Conservation (phyloP, 2,888 invertebrate genomes). For the Drosophila quinaria region DNA sequence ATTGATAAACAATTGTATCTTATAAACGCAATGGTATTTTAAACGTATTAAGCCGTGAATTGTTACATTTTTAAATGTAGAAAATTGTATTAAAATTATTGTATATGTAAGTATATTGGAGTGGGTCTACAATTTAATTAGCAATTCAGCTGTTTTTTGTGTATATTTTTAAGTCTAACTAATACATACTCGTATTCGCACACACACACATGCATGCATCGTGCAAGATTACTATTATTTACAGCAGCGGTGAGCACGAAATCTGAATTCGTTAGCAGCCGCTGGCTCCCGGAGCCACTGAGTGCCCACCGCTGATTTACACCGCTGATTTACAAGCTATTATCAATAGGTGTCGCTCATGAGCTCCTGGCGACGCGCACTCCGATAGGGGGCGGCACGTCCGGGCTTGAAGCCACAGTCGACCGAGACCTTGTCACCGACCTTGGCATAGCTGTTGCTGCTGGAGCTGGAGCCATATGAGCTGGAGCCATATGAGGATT, state of each 20-base stretch:
- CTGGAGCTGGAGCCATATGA: constrained; percentile 14
- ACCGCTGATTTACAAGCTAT: constrained; percentile 2
- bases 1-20: constrained; percentile 2
- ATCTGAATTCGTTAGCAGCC: no score
- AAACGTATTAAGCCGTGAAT: constrained; percentile 20
- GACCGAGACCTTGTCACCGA: constrained; percentile 60
- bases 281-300: no score
- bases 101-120: no score
- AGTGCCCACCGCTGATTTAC: constrained; percentile 43
- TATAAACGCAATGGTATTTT: constrained; percentile 2
- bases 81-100: no score
- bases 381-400: constrained; percentile 67
- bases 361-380: constrained; percentile 56
- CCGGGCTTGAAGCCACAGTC: constrained; percentile 82
- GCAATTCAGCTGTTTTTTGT: neutral
- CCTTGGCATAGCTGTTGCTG: constrained; percentile 49
- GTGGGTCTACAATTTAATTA: constrained; percentile 4
- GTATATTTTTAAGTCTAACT: constrained; percentile 5
- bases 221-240: constrained; percentile 46
- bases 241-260: constrained; percentile 30
- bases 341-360: constrained; percentile 39
- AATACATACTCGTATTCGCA: constrained; percentile 9
- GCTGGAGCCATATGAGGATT: constrained; percentile 38
- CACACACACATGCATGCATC: constrained; percentile 9
- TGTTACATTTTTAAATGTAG: neutral